Conservation (phyloP, 2,797 vertebrate species). For the Nyctalus aviator region DNA sequence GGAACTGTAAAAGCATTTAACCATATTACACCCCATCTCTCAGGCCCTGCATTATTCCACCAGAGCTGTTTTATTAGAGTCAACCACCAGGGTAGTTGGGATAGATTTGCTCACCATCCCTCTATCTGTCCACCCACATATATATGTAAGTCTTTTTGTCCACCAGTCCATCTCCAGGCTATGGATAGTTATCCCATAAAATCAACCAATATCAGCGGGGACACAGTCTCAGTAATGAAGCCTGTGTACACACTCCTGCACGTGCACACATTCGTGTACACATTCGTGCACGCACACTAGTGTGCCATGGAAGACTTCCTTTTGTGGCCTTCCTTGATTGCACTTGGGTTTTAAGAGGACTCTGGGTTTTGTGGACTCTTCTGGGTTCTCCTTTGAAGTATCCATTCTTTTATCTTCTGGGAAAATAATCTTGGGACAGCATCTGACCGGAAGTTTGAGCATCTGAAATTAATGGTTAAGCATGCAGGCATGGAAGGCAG, state of each 20-base stretch:
- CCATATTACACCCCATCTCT: slow-evolving; percentile 88
- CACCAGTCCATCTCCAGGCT: neutral
- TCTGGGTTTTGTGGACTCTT: slow-evolving; percentile 60
- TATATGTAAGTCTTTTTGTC: slow-evolving; percentile 40
- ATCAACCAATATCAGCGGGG: neutral
- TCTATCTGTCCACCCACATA: slow-evolving; percentile 66
- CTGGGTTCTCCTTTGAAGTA: neutral
- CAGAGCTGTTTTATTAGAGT: slow-evolving; percentile 86
- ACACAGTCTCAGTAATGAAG: neutral
- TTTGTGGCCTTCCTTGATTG: slow-evolving; percentile 56
- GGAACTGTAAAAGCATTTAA: slow-evolving; percentile 90
- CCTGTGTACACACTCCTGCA: rapidly evolving
- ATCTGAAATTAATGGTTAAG: slow-evolving; percentile 15
- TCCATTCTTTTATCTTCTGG: neutral
- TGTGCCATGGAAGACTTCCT: slow-evolving; percentile 38
- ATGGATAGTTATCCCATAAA: neutral
- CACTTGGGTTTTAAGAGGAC: neutral
- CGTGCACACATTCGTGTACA: rapidly evolving
- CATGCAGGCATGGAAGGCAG: neutral
- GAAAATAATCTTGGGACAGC: neutral
- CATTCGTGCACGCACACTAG: rapidly evolving
- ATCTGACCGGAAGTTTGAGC: neutral
- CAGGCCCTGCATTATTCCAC: slow-evolving; percentile 87
- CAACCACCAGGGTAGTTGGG: slow-evolving; percentile 71
- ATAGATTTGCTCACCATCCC: slow-evolving; percentile 60